Evolutionary conservation across 2,888 invertebrate genomes (phyloP).

Genomic region (Germaria angustata): DNA sequence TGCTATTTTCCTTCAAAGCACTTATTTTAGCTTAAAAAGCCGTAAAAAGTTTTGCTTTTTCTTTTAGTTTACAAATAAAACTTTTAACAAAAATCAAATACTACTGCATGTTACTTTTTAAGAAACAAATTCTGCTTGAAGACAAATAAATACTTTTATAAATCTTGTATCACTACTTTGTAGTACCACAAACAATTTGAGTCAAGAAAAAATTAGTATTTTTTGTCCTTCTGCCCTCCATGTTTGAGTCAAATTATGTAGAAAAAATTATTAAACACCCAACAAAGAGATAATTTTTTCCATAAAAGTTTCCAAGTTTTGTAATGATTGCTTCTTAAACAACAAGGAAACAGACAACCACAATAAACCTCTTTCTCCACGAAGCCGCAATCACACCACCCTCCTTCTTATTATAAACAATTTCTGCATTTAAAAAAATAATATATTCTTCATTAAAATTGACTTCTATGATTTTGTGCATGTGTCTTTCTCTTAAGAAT

Average conservation of each 20-base stretch:
- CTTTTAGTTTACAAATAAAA: slow-evolving; percentile 18
- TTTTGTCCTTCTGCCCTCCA: background rate
- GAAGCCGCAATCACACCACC: background rate
- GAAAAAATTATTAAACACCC: background rate
- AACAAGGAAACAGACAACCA: background rate
- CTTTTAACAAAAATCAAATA: background rate
- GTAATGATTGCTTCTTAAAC: slow-evolving; percentile 5
- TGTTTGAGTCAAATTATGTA: background rate
- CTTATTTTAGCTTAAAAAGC: slow-evolving; percentile 54
- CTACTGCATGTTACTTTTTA: background rate
- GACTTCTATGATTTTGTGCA: slow-evolving; percentile 19
- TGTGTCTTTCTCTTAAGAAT: background rate
- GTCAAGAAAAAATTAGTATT: slow-evolving; percentile 11
- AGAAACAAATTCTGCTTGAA: background rate
- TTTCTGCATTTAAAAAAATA: background rate
- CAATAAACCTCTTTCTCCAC: background rate
- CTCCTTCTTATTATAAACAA: background rate
- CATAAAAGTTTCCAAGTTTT: slow-evolving; percentile 5
- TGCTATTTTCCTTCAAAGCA: slow-evolving; percentile 1
- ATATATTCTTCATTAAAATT: slow-evolving; percentile 7
- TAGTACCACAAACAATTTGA: background rate
- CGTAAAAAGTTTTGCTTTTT: slow-evolving; percentile 43
- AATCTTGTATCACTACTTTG: background rate
- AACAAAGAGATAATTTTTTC: background rate
- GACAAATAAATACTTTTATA: slow-evolving; percentile 27